Evolutionary conservation across 1,140 invertebrate genomes (phyloP), one percentile per base, ranked within the genome.

Genomic region (Sminthurides bifidus): DNA sequence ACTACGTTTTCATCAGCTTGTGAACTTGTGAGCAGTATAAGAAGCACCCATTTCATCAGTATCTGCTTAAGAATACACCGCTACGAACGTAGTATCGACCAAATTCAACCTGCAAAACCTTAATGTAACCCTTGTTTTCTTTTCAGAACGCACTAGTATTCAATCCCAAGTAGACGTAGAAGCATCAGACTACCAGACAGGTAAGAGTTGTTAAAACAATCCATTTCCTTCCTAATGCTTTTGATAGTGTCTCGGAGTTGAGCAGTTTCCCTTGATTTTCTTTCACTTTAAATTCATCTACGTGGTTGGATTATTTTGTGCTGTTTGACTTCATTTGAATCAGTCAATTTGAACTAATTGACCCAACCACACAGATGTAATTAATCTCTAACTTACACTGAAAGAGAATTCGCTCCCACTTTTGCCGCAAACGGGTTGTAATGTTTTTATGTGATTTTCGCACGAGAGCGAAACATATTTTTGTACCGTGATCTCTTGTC

Each of bases 111-210:
- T 45, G 19, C 8, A 5, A 26, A 8, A 26, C 15, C 19, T 26
- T 24, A 4, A 19, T 37, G 6, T 24, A 10, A 23, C 37, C 15
- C 40, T 38, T 29, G 40, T 26, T 54, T 54, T 51, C 3, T 57
- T 57, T 57, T 38, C 49, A 57, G 55, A 57, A 41, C 46, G 55
- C 31, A 49, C 51, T 51, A 51, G 29, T 31, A 17, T 44, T 24
- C 55, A 51, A 45, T 46, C 55, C 43, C 55, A 57, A 57, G 44
- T 57, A 37, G 48, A n/a, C 15, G 38, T 41, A 15, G 55, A 57
- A 33, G 38, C 38, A 17, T n/a, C 55, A 15, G 55, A 57, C 24
- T 27, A 31, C 26, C 48, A 51, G 27, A 51, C 55, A 43, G 55
- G 55, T 57, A 57, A 57, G 55, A 15, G 14, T 26, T 31, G 31